Percentiles rank a stretch among this genome's conserved stretches.
These are phyloP conservation scores for Acronicta alni DNA, from an alignment of 2,888 invertebrate species.

Conservation along the genomic window DNA sequence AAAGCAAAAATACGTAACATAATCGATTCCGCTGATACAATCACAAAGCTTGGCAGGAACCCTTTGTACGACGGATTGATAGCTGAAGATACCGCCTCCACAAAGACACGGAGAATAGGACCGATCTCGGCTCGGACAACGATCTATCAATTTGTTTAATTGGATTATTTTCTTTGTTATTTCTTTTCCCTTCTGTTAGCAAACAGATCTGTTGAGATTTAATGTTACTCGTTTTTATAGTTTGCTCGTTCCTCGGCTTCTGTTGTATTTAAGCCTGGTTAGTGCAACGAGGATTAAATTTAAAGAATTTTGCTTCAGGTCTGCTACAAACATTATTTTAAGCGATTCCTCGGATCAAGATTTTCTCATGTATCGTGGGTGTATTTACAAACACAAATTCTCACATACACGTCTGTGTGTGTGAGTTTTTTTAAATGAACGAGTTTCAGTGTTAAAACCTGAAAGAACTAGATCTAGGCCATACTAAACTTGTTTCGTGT, in stretches of 20 bases:
- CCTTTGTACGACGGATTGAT: slow-evolving; percentile 76
- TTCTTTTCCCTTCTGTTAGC: slow-evolving; percentile 74
- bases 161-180: slow-evolving; percentile 83
- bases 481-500: too few species aligned
- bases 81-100: slow-evolving; percentile 78
- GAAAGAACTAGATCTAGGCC: too few species aligned
- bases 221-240: slow-evolving; percentile 73
- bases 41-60: slow-evolving; percentile 69
- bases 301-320: background rate
- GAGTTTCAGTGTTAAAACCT: too few species aligned
- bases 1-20: slow-evolving; percentile 47
- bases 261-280: slow-evolving; percentile 10
- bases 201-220: slow-evolving; percentile 78
- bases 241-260: slow-evolving; percentile 12
- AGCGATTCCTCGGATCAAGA: too few species aligned
- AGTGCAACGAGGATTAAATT: background rate
- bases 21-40: slow-evolving; percentile 64
- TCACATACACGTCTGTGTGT: too few species aligned
- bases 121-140: slow-evolving; percentile 64
- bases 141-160: slow-evolving; percentile 87
- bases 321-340: background rate
- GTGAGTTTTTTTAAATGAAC: too few species aligned
- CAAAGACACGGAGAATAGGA: slow-evolving; percentile 71
- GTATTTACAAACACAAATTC: too few species aligned
- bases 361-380: too few species aligned